Base-by-base conservation (phyloP, 2,797 vertebrate species). In the Aythya fuligula region DNA sequence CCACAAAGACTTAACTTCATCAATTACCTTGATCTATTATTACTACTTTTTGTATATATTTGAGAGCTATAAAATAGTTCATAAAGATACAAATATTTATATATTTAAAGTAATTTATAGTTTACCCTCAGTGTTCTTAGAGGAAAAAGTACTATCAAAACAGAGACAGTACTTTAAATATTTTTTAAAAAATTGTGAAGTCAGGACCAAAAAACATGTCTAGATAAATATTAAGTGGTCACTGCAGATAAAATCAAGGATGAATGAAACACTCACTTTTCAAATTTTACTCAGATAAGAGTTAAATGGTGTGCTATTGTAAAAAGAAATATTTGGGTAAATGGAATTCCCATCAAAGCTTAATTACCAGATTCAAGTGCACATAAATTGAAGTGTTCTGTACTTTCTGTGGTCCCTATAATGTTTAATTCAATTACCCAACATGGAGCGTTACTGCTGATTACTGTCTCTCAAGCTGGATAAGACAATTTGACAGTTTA, bases 401-500 rank as follows among this genome's bases (percentile, higher is more conserved):
- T 91, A 96, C 94, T 95, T 97, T 96, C 72, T 88, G 92, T 28
- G 66, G 95, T 96, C 97, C 96, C 93, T 95, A 87, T 86, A 97
- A 97, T 58, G 65, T 88, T 90, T 97, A 97, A 97, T 97, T 92
- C 96, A 97, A 97, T 97, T 95, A 97, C 65, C 80, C 91, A 89
- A 95, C 97, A 96, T 87, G 90, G 94, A 96, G 89, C 73, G 66
- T 96, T 98, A 94, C 95, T 97, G 96, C 94, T 97, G 96, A 97
- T 97, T 97, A 91, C 91, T 96, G 93, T 89, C 89, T 96, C 95
- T 97, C 96, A 96, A 97, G 98, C 98, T 96, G 96, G 91, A 96
- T 98, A 95, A 97, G 96, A 90, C 91, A 90, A 97, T 85, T 91
- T 97, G 96, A 95, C 96, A 98, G 94, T 92, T 97, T 91, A 95